Base-by-base conservation (phyloP, 2,888 invertebrate genomes). In the Spisula solida region DNA sequence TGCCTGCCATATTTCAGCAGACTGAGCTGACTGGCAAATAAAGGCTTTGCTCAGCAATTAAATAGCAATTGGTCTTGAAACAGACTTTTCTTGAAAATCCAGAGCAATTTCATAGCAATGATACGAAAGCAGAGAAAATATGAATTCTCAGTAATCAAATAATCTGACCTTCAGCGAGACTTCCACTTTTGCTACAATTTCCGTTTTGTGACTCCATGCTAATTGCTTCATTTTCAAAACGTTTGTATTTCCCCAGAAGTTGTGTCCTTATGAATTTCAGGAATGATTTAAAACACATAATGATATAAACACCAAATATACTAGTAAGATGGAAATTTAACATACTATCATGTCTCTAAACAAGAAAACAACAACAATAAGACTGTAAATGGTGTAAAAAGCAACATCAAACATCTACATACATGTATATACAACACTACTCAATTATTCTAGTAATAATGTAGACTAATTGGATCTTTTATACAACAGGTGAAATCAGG, bases 281-380 rank as follows among this genome's bases (percentile, higher is more conserved):
- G 29, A 85, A 31, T 34, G 79, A 25, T 79, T 85, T 79, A 47
- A 85, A 48, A 51, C 85, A 85, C 85, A 85, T 85, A 41, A n/a
- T 20, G 29, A 8, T 55, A 82, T 20, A 12, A 12, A 16, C 51
- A 51, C 51, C 6, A 51, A 51, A 10, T 51, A 56, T 18, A 66
- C 25, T 4, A 25, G 18, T 66, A 25, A 66, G 25, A 66, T n/a
- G 0, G 6, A 60, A 14, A 20, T 60, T 1, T 25, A 66, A 5
- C 60, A 66, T 66, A 66, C 10, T 66, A 66, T 25, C n/a, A 25
- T 66, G 60, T 25, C 25, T 0, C 25, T 5, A 41, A 25, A 25
- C 25, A n/a, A 66, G 1, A 66, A 10, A 66, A 25, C 60, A 41
- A 66, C 60, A 66, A 25, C n/a, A 66, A 66, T 25, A 66, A 51